These are phyloP conservation scores for Rhyacophila evoluta DNA, from an alignment of 2,888 invertebrate species.

Conservation along the genomic window DNA sequence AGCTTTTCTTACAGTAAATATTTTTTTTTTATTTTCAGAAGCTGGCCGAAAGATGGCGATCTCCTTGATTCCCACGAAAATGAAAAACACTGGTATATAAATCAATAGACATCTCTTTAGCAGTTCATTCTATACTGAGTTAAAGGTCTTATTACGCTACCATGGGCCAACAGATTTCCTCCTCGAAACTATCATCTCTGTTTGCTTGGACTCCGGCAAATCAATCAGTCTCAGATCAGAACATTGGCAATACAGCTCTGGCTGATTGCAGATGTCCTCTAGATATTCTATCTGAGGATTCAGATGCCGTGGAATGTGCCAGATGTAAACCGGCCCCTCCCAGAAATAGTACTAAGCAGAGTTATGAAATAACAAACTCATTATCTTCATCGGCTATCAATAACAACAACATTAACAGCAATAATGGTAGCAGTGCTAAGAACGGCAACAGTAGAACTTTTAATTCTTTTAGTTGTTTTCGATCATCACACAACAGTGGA, in stretches of 20 bases:
- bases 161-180: constrained; percentile 52
- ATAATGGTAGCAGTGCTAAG: not conserved
- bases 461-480: not conserved
- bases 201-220: constrained; percentile 35
- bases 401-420: not conserved
- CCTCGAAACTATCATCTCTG: constrained; percentile 44
- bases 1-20: not conserved
- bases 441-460: not conserved
- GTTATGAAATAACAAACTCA: not conserved
- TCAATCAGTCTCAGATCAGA: not conserved
- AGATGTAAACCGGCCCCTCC: not conserved
- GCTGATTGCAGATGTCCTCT: not conserved
- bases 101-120: too few species aligned
- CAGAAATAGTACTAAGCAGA: not conserved
- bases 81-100: too few species aligned
- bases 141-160: constrained; percentile 5
- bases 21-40: not conserved
- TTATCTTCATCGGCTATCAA: not conserved
- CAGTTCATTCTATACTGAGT: not conserved
- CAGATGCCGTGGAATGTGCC: not conserved
- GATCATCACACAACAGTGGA: not conserved
- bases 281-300: not conserved
- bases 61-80: not conserved
- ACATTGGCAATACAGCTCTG: not conserved
- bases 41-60: not conserved